Percentiles rank a stretch among this genome's conserved stretches.
Conservation (phyloP, 2,113 vertebrate species). For the Archilochus colubris region DNA sequence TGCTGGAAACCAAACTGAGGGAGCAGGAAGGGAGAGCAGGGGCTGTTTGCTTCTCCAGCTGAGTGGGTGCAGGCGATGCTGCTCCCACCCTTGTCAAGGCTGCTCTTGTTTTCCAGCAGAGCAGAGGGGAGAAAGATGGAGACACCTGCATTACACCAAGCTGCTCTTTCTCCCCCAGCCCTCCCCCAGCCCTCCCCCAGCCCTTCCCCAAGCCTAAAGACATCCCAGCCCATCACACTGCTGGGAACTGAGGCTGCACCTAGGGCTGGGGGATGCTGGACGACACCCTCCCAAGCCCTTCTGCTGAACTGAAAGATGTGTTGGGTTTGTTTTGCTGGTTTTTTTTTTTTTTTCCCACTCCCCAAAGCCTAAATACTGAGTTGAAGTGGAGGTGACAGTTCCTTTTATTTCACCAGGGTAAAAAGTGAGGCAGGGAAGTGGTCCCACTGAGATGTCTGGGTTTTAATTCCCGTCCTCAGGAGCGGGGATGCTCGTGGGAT, state of each 20-base stretch:
- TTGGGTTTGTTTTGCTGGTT: neutral
- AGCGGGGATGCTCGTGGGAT: neutral
- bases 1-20: neutral
- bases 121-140: neutral
- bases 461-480: neutral
- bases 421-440: neutral
- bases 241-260: neutral
- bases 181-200: neutral
- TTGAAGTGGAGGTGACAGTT: neutral
- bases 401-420: neutral
- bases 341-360: neutral
- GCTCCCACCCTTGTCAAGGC: neutral
- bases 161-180: neutral
- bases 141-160: neutral
- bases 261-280: neutral
- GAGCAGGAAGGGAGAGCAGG: neutral
- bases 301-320: neutral
- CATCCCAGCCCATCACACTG: neutral
- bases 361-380: neutral
- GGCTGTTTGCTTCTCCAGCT: slow-evolving; percentile 7
- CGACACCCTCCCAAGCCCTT: neutral
- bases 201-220: neutral
- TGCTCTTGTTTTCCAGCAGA: neutral
- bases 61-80: slow-evolving; percentile 9
- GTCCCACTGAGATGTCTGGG: neutral